phyloP scores from a whole-genome alignment of 2,797 vertebrate genomes.

The Scolopax bukidnonensis region DNA sequence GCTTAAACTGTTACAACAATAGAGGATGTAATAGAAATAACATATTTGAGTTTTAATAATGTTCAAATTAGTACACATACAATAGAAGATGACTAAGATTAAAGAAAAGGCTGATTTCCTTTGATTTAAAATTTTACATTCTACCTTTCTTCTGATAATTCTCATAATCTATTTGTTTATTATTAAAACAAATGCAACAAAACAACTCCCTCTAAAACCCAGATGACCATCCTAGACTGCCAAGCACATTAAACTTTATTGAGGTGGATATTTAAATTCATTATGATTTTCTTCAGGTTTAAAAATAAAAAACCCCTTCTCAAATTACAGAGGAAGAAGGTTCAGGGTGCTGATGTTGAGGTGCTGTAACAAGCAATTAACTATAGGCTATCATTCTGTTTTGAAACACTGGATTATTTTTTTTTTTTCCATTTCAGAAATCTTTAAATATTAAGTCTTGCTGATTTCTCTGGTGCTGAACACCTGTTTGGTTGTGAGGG shows the following conservation, averaged over 20 bases:
- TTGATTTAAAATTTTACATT: not conserved
- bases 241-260: not conserved
- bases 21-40: not conserved
- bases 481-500: not conserved
- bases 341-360: not conserved
- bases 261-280: not conserved
- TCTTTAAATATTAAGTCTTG: not conserved
- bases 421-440: not conserved
- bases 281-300: not conserved
- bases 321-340: not conserved
- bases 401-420: not conserved
- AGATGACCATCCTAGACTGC: not conserved
- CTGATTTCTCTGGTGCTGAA: not conserved
- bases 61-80: not conserved
- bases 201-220: not conserved
- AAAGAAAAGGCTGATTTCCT: not conserved
- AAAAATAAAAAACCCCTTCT: not conserved
- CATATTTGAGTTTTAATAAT: fast-evolving
- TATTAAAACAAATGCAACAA: not conserved
- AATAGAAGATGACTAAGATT: not conserved
- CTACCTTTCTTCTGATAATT: not conserved
- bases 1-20: not conserved
- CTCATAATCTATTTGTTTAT: not conserved
- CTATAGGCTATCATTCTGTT: not conserved
- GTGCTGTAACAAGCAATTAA: not conserved